Conservation (phyloP, 2,797 vertebrate genomes). For the Scomberomorus guttatus region DNA sequence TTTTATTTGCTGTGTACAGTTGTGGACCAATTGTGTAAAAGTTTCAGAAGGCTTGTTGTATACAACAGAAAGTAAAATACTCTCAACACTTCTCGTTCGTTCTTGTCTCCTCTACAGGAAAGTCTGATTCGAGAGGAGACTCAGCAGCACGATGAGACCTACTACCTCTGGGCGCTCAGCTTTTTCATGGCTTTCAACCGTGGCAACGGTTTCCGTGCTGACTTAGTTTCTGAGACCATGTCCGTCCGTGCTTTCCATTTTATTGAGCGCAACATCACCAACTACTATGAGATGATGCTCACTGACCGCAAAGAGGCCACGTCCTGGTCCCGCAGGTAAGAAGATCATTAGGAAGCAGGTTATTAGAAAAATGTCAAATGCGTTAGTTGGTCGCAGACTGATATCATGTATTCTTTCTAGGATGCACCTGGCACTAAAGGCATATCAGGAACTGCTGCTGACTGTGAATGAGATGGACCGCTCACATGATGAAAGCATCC, state of each 20-base stretch:
- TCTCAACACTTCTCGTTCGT: not conserved
- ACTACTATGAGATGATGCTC: conserved; percentile 97
- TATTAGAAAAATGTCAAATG: not conserved
- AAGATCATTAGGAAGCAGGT: not conserved
- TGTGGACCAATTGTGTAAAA: not conserved
- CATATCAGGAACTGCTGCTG: conserved; percentile 94
- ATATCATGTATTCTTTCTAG: conserved; percentile 72
- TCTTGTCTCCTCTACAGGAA: conserved; percentile 83
- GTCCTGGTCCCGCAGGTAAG: conserved; percentile 94
- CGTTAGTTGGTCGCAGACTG: not conserved
- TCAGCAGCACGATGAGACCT: conserved; percentile 96
- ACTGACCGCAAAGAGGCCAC: conserved; percentile 92
- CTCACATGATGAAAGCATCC: conserved; percentile 88
- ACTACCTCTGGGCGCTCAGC: conserved; percentile 95
- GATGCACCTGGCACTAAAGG: conserved; percentile 97
- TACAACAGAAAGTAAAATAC: too few relatives aligned
- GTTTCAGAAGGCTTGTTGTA: not conserved
- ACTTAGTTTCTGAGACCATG: conserved; percentile 96
- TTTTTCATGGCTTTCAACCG: conserved; percentile 99
- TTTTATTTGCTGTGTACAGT: not conserved
- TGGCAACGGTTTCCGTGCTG: conserved; percentile 89
- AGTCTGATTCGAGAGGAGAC: conserved; percentile 91
- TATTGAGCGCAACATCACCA: conserved; percentile 95
- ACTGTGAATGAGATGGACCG: conserved; percentile 95
- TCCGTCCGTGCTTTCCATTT: conserved; percentile 93